phyloP scores from a whole-genome alignment of 2,113 vertebrate species.

The Istiophorus platypterus region DNA sequence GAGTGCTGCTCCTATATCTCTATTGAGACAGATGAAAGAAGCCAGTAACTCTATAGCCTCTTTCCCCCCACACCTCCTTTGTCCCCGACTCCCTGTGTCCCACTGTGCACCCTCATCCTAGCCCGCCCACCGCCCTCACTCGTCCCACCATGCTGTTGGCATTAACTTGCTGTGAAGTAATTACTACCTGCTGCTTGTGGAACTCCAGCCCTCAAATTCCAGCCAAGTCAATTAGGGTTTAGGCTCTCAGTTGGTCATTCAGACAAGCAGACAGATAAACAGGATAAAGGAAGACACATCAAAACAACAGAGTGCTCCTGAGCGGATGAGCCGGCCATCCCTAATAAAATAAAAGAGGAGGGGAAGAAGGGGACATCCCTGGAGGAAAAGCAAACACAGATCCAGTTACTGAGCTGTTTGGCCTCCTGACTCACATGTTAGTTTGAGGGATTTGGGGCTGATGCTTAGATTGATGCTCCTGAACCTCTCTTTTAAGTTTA shows the following conservation, averaged over 20 bases:
- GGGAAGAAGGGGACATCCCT: slow-evolving; percentile 41
- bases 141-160: slow-evolving; percentile 78
- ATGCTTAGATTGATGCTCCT: slow-evolving; percentile 36
- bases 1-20: slow-evolving; percentile 57
- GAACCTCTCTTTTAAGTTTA: slow-evolving; percentile 46
- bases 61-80: not conserved
- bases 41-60: slow-evolving; percentile 65
- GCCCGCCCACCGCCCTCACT: slow-evolving; percentile 16
- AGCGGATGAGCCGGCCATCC: slow-evolving; percentile 52
- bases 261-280: slow-evolving; percentile 76
- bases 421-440: slow-evolving; percentile 48
- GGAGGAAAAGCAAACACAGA: slow-evolving; percentile 70
- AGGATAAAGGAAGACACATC: slow-evolving; percentile 71
- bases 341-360: slow-evolving; percentile 43
- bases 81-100: slow-evolving; percentile 2
- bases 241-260: slow-evolving; percentile 53
- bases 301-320: slow-evolving; percentile 61
- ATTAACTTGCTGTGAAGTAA: slow-evolving; percentile 86
- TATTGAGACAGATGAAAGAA: slow-evolving; percentile 74
- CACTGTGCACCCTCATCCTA: slow-evolving; percentile 40
- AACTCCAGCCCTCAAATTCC: slow-evolving; percentile 71
- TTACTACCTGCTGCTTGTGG: slow-evolving; percentile 86
- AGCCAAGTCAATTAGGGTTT: slow-evolving; percentile 69
- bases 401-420: slow-evolving; percentile 65
- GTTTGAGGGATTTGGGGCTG: slow-evolving; percentile 52